Evolutionary conservation across 1,140 invertebrate genomes (phyloP).

Genomic region (Trigoniulus corallinus): DNA sequence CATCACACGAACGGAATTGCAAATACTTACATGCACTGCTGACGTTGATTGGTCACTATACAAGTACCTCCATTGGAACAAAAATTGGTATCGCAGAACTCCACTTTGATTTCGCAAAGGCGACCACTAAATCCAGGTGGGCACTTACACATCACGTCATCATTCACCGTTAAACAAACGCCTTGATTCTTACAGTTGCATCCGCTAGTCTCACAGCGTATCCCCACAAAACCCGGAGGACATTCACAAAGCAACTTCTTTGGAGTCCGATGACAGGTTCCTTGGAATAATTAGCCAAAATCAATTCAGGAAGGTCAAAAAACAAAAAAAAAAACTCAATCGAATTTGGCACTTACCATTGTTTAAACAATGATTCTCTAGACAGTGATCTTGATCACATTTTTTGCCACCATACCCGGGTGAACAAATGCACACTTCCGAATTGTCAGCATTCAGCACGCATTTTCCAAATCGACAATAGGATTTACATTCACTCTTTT

Average conservation of each 20-base stretch:
- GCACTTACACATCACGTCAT: slow-evolving; percentile 18
- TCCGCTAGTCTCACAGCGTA: slow-evolving; percentile 20
- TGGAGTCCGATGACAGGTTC: slow-evolving; percentile 13
- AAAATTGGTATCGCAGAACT: slow-evolving; percentile 14
- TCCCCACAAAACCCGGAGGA: slow-evolving; percentile 18
- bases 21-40: slow-evolving; percentile 24
- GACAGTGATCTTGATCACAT: slow-evolving; percentile 15
- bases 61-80: slow-evolving; percentile 33
- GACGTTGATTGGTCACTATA: slow-evolving; percentile 14
- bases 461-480: slow-evolving; percentile 17
- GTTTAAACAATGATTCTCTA: slow-evolving; percentile 13
- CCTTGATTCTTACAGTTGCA: slow-evolving; percentile 9
- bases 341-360: slow-evolving; percentile 13
- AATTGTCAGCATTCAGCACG: slow-evolving; percentile 15
- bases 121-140: slow-evolving; percentile 16
- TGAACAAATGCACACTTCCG: slow-evolving; percentile 22
- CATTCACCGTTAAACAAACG: slow-evolving; percentile 11
- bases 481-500: slow-evolving; percentile 15
- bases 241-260: slow-evolving; percentile 15
- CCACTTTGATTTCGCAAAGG: slow-evolving; percentile 16
- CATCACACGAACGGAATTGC: not conserved
- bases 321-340: not conserved
- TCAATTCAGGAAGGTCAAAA: not conserved
- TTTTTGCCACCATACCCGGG: slow-evolving; percentile 17
- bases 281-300: slow-evolving; percentile 6